These are phyloP conservation scores for Notolabrus celidotus DNA, from an alignment of 2,797 vertebrate species.

Conservation along the genomic window DNA sequence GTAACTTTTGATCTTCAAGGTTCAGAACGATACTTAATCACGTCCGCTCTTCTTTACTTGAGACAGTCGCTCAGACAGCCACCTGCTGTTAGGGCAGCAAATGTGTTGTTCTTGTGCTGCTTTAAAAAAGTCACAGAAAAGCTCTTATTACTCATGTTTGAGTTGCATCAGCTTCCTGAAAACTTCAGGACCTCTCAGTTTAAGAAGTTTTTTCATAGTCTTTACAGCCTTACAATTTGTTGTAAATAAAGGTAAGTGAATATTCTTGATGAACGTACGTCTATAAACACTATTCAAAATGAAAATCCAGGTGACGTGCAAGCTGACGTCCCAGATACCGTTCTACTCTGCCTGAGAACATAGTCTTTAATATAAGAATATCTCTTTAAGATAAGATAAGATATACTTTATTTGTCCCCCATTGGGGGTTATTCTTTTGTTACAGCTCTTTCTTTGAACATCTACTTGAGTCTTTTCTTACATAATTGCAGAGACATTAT, in stretches of 20 bases:
- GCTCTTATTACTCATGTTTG: neutral
- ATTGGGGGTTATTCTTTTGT: no score
- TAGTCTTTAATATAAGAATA: conserved; percentile 4
- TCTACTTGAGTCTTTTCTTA: neutral
- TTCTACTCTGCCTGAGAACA: no score
- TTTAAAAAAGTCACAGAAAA: conserved; percentile 15
- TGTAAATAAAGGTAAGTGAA: no score
- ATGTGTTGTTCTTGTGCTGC: neutral
- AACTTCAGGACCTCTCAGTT: neutral
- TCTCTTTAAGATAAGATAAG: no score
- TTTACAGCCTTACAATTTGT: no score
- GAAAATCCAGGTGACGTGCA: no score
- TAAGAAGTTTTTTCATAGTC: no score
- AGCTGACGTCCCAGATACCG: no score
- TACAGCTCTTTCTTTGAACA: neutral
- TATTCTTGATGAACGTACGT: no score
- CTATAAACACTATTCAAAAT: no score
- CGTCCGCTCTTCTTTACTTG: neutral
- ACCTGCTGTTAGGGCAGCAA: neutral
- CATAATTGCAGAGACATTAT: conserved; percentile 11
- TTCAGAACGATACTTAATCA: conserved; percentile 24
- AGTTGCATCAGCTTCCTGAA: neutral
- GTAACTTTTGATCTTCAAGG: conserved; percentile 29
- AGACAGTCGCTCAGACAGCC: neutral
- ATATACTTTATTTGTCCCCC: no score